Base-by-base conservation (phyloP, 1,140 invertebrate species). In the Plectrocnemia conspersa region DNA sequence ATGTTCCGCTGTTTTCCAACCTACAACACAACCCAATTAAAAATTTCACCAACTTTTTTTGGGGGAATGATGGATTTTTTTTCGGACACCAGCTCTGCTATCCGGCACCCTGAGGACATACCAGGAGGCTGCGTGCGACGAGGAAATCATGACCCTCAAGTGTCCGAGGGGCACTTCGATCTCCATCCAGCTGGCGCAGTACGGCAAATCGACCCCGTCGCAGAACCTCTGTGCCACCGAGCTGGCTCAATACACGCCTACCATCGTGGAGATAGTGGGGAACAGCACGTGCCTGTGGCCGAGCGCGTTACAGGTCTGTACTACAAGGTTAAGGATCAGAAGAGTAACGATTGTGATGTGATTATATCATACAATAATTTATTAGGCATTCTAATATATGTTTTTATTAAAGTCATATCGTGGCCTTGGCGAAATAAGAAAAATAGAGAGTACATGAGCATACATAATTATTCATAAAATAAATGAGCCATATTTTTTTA, bases 101-200 rank as follows among this genome's bases (percentile, higher is more conserved):
- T 85, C 89, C 64, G 88, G 88, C 29, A 93, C 90, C 11, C 75
- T 96, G 56, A 80, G 87, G 64, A 93, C 90, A 47, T 91, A 91
- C 72, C 89, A 94, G 68, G 81, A 84, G 62, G 87, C 85, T 3
- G 84, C 86, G 2, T 96, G 93, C 71, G 89, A 94, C 66, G 88
- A 89, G 46, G 86, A 94, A 64, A 79, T 82, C 64, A 82, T 95
- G 68, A 82, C 81, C 16, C 79, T 95, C 33, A 82, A 83, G 56
- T 95, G 93, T 75, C 91, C 91, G 10, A 72, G 82, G 3, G 88
- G 88, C 25, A 95, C 92, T 2, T 86, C 86, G 53, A 92, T 95
- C 62, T 86, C 84, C 53, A 88, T 95, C 52, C 85, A 92, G 65
- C 76, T 91, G 58, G 89, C 89, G 3, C 74, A 76, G 60, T 76